phyloP scores from a whole-genome alignment of 2,113 vertebrate species.

The Peromyscus leucopus region DNA sequence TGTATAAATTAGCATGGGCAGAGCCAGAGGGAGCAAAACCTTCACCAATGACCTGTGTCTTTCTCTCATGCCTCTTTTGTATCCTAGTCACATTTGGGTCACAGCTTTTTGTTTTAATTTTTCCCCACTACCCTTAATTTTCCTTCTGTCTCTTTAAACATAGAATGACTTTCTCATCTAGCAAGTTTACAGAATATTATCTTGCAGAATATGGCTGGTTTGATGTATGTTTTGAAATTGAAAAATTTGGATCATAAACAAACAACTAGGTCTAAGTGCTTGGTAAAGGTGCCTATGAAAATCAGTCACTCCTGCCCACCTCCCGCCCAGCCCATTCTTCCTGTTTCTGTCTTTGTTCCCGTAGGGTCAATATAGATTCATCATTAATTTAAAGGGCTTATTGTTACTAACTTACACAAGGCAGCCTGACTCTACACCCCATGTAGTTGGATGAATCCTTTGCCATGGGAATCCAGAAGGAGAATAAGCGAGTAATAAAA shows the following conservation, averaged over 20 bases:
- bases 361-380: not conserved
- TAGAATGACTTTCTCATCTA: not conserved
- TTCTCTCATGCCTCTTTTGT: not conserved
- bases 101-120: not conserved
- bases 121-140: not conserved
- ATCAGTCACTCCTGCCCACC: not conserved
- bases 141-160: not conserved
- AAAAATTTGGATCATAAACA: constrained; percentile 27
- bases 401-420: not conserved
- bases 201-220: constrained; percentile 8
- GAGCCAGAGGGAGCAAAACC: not conserved
- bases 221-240: constrained; percentile 22
- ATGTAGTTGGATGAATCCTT: not conserved
- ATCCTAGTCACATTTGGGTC: not conserved
- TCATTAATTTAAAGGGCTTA: not conserved
- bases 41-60: not conserved
- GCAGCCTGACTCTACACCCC: not conserved
- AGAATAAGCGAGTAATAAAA: not conserved
- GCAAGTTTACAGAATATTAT: constrained; percentile 28
- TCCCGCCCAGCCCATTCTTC: not conserved
- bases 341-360: constrained; percentile 19
- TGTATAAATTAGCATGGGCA: not conserved
- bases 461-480: not conserved
- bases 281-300: not conserved
- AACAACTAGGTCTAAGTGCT: not conserved